A percentile compares a stretch with the other conserved stretches of the same genome.
These are phyloP conservation scores for Sapajus apella DNA, from an alignment of 2,113 vertebrate species.

Conservation along the genomic window DNA sequence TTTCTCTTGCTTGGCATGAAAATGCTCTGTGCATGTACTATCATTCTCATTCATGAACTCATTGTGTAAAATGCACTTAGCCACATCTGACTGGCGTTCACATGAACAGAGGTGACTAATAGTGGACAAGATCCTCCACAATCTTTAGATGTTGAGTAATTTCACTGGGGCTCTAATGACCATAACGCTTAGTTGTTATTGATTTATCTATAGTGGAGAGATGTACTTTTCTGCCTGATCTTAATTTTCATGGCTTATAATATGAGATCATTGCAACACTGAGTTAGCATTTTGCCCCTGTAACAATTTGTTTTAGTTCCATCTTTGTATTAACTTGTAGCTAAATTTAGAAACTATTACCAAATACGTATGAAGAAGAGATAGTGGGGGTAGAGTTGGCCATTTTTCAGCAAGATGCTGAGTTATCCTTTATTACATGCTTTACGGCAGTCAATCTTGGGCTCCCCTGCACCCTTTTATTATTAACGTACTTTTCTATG, in stretches of 20 bases:
- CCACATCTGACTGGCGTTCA: not conserved
- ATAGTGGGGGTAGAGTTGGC: not conserved
- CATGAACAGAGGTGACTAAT: not conserved
- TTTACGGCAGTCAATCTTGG: not conserved
- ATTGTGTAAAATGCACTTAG: not conserved
- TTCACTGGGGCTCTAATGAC: not conserved
- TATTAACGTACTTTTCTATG: not conserved
- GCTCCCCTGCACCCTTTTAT: not conserved
- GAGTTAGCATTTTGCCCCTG: not conserved
- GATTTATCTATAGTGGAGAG: not conserved
- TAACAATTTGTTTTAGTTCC: not conserved
- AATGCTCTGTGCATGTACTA: not conserved
- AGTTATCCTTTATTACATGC: not conserved
- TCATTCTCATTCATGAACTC: not conserved
- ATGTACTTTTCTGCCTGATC: not conserved
- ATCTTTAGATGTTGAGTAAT: not conserved
- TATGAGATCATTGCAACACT: not conserved
- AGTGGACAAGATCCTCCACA: not conserved
- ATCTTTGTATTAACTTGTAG: not conserved
- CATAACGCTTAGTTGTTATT: not conserved
- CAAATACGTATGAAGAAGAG: not conserved
- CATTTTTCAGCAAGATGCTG: not conserved
- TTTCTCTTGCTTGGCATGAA: not conserved
- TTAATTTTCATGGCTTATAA: not conserved
- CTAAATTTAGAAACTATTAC: not conserved